These are phyloP conservation scores for Idaea biselata DNA, from an alignment of 2,888 invertebrate species.

Conservation along the genomic window DNA sequence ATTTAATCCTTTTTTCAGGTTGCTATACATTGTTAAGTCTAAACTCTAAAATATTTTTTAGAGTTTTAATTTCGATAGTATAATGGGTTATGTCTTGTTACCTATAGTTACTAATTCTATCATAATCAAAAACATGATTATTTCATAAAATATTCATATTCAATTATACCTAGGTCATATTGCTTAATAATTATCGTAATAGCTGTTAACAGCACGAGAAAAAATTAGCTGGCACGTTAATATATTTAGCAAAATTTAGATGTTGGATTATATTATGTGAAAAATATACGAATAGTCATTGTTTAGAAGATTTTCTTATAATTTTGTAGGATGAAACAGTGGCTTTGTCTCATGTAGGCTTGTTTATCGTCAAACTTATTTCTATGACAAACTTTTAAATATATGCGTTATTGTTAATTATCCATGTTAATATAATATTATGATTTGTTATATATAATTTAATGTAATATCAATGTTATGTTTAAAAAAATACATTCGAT, in stretches of 20 bases:
- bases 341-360: background rate
- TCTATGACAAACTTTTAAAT: background rate
- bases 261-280: constrained; percentile 42
- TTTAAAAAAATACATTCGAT: constrained; percentile 13
- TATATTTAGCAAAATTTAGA: constrained; percentile 58
- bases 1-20: background rate
- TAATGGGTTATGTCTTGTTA: background rate
- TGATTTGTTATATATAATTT: constrained; percentile 2
- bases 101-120: constrained; percentile 5
- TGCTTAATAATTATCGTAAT: constrained; percentile 52
- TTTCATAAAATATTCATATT: constrained; percentile 18
- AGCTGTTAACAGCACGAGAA: constrained; percentile 58
- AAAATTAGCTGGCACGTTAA: constrained; percentile 69
- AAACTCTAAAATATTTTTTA: background rate
- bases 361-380: background rate
- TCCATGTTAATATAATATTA: constrained; percentile 36
- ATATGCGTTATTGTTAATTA: constrained; percentile 27
- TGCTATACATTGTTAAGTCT: background rate
- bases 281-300: constrained; percentile 23
- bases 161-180: constrained; percentile 42
- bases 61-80: background rate
- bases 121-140: constrained; percentile 12
- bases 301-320: background rate
- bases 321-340: constrained; percentile 1
- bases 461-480: background rate